Percentiles rank a stretch among this genome's conserved stretches.
Evolutionary conservation across 2,797 vertebrate genomes (phyloP).

Genomic region (Masticophis lateralis): DNA sequence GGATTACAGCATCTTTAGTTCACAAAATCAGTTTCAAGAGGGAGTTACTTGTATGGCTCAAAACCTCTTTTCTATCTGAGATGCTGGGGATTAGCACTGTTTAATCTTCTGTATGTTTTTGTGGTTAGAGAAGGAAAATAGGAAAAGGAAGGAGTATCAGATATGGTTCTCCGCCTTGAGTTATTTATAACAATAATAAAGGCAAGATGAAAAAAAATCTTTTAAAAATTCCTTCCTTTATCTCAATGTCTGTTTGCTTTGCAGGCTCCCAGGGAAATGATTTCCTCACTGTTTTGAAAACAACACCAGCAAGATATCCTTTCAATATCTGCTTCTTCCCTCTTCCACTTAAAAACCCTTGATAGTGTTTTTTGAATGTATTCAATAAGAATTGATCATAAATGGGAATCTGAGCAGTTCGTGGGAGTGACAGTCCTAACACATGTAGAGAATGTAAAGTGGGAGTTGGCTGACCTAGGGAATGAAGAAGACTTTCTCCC

Average conservation of each 20-base stretch:
- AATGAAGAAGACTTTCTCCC: not conserved
- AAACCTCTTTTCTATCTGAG: not conserved
- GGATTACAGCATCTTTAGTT: not conserved
- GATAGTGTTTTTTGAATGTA: not conserved
- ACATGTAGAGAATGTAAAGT: not conserved
- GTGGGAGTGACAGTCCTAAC: not conserved
- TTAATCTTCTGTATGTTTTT: not conserved
- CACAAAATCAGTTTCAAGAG: not conserved
- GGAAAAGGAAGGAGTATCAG: not conserved
- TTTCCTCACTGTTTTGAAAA: constrained; percentile 83
- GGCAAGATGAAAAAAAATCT: not conserved
- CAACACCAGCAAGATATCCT: constrained; percentile 98
- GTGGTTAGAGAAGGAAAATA: not conserved
- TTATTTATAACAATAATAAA: not conserved
- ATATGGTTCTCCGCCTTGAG: not conserved
- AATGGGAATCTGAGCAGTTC: not conserved
- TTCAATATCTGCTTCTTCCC: constrained; percentile 50
- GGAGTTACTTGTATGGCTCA: not conserved
- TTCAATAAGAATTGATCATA: not conserved
- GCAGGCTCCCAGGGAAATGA: constrained; percentile 84
- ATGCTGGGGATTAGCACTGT: not conserved
- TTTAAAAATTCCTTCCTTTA: not conserved
- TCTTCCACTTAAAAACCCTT: not conserved
- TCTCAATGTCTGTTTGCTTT: constrained; percentile 28
- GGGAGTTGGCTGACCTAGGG: not conserved